Percentiles rank a stretch among this genome's conserved stretches.
Evolutionary conservation across 2,888 invertebrate genomes (phyloP).

Genomic region (Drosophila testacea): DNA sequence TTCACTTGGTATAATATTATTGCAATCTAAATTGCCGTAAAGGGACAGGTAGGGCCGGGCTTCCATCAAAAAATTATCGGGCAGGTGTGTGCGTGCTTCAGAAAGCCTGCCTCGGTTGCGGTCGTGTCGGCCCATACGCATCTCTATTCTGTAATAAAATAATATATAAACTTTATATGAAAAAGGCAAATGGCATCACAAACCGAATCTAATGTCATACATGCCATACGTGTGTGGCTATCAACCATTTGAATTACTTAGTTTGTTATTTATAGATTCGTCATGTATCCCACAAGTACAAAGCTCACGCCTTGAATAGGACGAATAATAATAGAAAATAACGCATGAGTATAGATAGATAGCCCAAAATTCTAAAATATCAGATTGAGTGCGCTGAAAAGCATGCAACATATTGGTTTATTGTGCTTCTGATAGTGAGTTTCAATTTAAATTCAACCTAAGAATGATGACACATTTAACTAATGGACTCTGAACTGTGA

Average conservation of each 20-base stretch:
- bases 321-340: not conserved
- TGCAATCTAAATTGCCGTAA: too few relatives aligned
- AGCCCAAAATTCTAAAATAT: conserved; percentile 5
- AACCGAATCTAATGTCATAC: not conserved
- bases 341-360: too few relatives aligned
- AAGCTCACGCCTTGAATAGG: not conserved
- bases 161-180: not conserved
- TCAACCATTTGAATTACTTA: conserved; percentile 7
- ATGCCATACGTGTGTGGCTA: conserved; percentile 8
- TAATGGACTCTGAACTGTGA: not conserved
- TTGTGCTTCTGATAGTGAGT: not conserved
- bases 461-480: not conserved
- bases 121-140: too few relatives aligned
- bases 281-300: conserved; percentile 10
- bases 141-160: too few relatives aligned
- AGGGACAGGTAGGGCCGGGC: too few relatives aligned
- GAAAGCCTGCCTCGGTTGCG: too few relatives aligned
- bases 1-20: too few relatives aligned
- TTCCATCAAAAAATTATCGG: too few relatives aligned
- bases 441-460: conserved; percentile 17
- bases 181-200: not conserved
- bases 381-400: conserved; percentile 2
- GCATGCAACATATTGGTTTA: conserved; percentile 23
- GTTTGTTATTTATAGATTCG: conserved; percentile 42
- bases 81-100: too few relatives aligned